Evolutionary conservation across 2,113 vertebrate genomes (phyloP).

Genomic region (Sisor rabdophorus): DNA sequence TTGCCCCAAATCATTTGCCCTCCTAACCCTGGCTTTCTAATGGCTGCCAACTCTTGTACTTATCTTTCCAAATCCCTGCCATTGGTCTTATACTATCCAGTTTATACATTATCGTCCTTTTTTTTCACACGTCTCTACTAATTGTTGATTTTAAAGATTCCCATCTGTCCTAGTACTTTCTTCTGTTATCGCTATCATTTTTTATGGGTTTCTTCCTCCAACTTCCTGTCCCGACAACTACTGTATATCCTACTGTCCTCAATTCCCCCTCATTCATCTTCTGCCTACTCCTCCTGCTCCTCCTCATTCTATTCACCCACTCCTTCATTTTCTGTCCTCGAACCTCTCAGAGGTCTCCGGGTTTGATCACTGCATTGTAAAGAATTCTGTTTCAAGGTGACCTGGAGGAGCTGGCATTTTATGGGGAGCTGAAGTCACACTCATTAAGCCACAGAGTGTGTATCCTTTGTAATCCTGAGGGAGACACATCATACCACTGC

Average conservation of each 20-base stretch:
- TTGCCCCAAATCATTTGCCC: background rate
- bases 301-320: background rate
- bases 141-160: background rate
- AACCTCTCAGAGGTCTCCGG: background rate
- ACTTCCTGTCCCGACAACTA: background rate
- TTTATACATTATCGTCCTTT: too few species aligned
- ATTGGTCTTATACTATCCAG: background rate
- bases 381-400: constrained; percentile 32
- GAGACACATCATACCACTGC: constrained; percentile 10
- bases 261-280: background rate
- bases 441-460: constrained; percentile 32
- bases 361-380: constrained; percentile 21
- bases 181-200: background rate
- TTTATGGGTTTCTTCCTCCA: background rate
- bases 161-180: background rate
- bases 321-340: background rate
- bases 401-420: constrained; percentile 33
- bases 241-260: background rate
- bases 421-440: constrained; percentile 22
- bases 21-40: background rate
- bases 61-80: background rate
- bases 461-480: constrained; percentile 2
- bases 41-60: background rate
- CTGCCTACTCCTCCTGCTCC: background rate
- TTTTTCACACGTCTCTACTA: background rate